These are phyloP conservation scores for Drosophila affinis DNA, from an alignment of 2,888 invertebrate species.

Conservation along the genomic window DNA sequence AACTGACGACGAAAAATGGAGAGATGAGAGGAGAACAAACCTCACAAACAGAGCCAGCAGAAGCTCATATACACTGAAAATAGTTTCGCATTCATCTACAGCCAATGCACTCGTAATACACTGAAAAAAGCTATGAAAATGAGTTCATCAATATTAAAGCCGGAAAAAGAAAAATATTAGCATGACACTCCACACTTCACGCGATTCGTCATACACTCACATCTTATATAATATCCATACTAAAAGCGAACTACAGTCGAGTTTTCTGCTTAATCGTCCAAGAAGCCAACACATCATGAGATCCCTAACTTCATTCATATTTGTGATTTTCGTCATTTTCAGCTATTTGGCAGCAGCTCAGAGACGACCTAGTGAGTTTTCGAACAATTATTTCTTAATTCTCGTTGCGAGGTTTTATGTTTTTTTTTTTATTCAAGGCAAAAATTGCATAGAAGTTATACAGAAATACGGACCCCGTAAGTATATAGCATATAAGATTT, in stretches of 20 bases:
- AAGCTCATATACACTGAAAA: too few relatives aligned
- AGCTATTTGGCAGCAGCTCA: background rate
- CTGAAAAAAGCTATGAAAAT: background rate
- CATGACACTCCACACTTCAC: background rate
- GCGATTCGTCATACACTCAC: background rate
- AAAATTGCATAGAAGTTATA: background rate
- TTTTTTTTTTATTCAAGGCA: background rate
- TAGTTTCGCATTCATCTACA: background rate
- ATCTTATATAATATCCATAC: background rate
- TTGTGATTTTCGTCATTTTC: background rate
- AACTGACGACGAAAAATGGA: too few relatives aligned
- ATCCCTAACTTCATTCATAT: background rate
- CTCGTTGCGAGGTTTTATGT: background rate
- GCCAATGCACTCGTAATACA: background rate
- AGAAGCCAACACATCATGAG: background rate
- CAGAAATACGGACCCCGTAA: background rate
- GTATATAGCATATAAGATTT: background rate
- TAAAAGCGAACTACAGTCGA: background rate
- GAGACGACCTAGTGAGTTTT: background rate
- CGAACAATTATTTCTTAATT: background rate
- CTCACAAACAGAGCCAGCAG: too few relatives aligned
- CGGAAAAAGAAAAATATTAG: background rate
- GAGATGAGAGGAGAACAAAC: too few relatives aligned
- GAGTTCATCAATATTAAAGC: too few relatives aligned
- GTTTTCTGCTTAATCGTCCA: background rate